These are phyloP conservation scores for Nomada goodeniana DNA, from an alignment of 2,888 invertebrate genomes.

Conservation along the genomic window DNA sequence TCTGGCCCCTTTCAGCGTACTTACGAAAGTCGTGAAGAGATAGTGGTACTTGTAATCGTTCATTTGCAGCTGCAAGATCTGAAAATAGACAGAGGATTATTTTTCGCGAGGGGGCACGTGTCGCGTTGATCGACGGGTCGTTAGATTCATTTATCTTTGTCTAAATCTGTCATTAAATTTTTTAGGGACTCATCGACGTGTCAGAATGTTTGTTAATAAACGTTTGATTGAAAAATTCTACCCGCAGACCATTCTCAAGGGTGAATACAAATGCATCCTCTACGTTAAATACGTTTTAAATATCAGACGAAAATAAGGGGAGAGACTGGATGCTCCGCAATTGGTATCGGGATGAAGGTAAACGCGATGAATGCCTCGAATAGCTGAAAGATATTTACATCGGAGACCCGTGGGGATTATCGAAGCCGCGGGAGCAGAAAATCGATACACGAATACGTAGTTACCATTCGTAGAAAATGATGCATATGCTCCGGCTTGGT, in stretches of 20 bases:
- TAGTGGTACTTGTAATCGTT: conserved; percentile 94
- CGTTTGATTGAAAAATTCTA: too few relatives aligned
- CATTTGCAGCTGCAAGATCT: conserved; percentile 93
- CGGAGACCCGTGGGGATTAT: conserved; percentile 41
- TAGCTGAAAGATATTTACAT: conserved; percentile 38
- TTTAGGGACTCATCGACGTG: too few relatives aligned
- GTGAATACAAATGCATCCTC: not conserved
- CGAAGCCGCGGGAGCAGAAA: conserved; percentile 20
- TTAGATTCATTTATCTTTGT: too few relatives aligned
- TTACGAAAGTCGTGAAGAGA: conserved; percentile 90
- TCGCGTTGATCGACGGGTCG: not conserved
- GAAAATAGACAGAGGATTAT: conserved; percentile 73
- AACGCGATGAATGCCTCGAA: not conserved
- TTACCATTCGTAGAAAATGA: conserved; percentile 90
- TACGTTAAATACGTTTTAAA: not conserved
- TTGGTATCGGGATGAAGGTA: not conserved
- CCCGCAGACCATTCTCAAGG: not conserved
- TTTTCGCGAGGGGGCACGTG: not conserved
- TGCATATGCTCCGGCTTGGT: conserved; percentile 90
- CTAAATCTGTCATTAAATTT: too few relatives aligned
- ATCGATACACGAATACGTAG: conserved; percentile 43
- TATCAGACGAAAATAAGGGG: not conserved
- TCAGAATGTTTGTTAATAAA: too few relatives aligned
- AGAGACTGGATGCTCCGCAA: too few relatives aligned
- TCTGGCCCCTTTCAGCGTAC: conserved; percentile 70